Conservation (phyloP, 2,888 invertebrate species). For the Sminthurinus aureus region DNA sequence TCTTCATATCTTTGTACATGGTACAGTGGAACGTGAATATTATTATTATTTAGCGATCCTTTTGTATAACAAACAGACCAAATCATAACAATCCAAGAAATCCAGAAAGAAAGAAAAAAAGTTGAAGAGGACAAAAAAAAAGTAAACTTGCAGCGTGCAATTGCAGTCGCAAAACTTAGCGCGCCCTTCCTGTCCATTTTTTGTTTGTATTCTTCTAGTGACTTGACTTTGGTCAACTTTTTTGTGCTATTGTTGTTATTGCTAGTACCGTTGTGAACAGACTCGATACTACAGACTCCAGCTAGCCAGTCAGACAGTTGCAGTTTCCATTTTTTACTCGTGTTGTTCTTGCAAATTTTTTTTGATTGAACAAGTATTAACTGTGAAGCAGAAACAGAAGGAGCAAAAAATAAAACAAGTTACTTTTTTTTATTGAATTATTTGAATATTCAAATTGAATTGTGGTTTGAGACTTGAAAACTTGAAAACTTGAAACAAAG, state of each 20-base stretch:
- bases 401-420: too few species aligned
- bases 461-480: too few species aligned
- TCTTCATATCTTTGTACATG: constrained; percentile 9
- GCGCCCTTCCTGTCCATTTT: background rate
- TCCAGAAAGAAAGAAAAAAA: too few species aligned
- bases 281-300: too few species aligned
- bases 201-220: background rate
- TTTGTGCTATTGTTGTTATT: background rate
- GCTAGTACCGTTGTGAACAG: background rate
- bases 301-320: background rate
- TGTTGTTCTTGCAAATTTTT: background rate
- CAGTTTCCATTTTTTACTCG: background rate
- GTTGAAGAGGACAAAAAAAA: too few species aligned
- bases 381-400: too few species aligned
- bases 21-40: background rate
- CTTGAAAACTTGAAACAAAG: too few species aligned
- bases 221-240: background rate
- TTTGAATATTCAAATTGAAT: too few species aligned
- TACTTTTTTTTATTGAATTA: too few species aligned
- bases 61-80: background rate
- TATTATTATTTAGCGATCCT: background rate
- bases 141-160: background rate
- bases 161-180: background rate
- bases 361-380: background rate
- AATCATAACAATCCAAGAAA: background rate